These are phyloP conservation scores for Salmo trutta DNA, from an alignment of 2,797 vertebrate genomes.

Conservation along the genomic window DNA sequence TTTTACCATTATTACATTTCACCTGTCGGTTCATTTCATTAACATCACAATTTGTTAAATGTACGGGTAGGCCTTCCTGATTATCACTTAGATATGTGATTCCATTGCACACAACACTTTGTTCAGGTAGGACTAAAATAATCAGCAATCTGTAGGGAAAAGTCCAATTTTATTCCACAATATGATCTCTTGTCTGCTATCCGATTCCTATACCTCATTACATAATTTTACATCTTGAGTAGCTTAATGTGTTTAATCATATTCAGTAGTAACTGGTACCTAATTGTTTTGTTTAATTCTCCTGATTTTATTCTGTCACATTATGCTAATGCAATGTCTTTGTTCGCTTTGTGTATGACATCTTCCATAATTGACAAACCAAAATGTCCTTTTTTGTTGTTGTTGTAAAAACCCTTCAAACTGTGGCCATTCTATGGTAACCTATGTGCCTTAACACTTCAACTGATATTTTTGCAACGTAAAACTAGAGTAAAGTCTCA, in stretches of 20 bases:
- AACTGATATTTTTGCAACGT: slow-evolving; percentile 66
- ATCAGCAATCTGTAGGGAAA: neutral
- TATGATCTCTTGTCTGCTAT: neutral
- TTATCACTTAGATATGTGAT: neutral
- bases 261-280: neutral
- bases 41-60: neutral
- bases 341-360: slow-evolving; percentile 32
- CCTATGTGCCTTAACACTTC: slow-evolving; percentile 79
- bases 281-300: slow-evolving; percentile 3
- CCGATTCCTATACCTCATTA: neutral
- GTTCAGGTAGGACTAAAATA: neutral
- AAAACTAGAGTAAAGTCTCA: slow-evolving; percentile 63
- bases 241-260: neutral
- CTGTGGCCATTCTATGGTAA: slow-evolving; percentile 59
- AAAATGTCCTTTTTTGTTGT: slow-evolving; percentile 52
- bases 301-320: slow-evolving; percentile 31
- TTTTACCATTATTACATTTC: neutral
- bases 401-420: slow-evolving; percentile 50
- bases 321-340: slow-evolving; percentile 25
- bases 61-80: neutral
- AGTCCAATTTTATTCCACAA: neutral
- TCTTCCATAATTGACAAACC: slow-evolving; percentile 61
- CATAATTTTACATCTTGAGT: neutral
- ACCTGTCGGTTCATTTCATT: neutral
- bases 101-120: neutral